Base-by-base conservation (phyloP, 2,113 vertebrate genomes). In the Carassius carassius region DNA sequence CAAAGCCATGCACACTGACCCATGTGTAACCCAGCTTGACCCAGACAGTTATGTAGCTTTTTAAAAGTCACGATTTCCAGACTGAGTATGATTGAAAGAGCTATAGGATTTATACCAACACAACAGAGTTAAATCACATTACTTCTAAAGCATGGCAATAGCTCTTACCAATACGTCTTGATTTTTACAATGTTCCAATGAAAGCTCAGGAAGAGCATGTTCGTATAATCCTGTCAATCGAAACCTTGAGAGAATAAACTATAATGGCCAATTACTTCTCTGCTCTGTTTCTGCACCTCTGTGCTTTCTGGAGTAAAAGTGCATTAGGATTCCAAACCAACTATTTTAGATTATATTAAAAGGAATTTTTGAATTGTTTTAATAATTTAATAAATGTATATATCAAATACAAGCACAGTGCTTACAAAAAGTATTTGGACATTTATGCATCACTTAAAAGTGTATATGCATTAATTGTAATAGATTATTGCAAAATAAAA, bases 11-110 rank as follows among this genome's bases (percentile, higher is more conserved):
- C 62, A 69, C 1, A 2, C 0, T 58, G 60, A 54, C 44, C 21
- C 19, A 2, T 17, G 21, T n/a, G 47, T 81, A 35, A 65, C 78
- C 78, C 37, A 25, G 78, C 41, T 62, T 80, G 78, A 49, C 37
- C 60, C 23, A 12, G 13, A 17, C 78, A 7, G 60, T 67, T 80
- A 49, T 32, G 58, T 12, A 5, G 44, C 17, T 81, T 69, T 69
- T 81, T 81, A 69, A 81, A 81, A 51, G 79, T 81, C 79, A 69
- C 10, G 1, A 69, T 51, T 32, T 16, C 17, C 5, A 32, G 25
- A 16, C 23, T 21, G 19, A 65, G 41, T 2, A n/a, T 49, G 37
- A 25, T 6, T 63, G 41, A 67, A 65, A 49, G 13, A 25, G n/a
- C 73, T 29, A 51, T 5, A 49, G 63, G 63, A 69, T 19, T 81